Evolutionary conservation across 2,797 vertebrate species (phyloP).

Genomic region (Rhinophrynus dorsalis): DNA sequence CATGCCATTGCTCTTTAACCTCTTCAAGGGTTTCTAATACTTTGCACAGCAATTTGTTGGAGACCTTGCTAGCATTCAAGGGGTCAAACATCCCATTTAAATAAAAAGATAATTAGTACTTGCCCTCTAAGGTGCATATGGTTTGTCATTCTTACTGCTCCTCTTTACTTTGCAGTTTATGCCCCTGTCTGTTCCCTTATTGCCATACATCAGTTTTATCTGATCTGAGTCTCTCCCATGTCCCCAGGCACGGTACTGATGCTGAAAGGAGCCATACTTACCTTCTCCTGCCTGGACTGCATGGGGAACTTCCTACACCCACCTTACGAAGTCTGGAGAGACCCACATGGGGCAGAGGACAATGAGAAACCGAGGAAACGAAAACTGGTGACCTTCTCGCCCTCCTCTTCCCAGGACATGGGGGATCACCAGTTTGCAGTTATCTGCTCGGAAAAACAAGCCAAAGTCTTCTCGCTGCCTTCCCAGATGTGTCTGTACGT

Average conservation of each 20-base stretch:
- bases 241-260: constrained; percentile 81
- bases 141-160: too few species aligned
- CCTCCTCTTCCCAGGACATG: constrained; percentile 85
- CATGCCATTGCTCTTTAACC: too few species aligned
- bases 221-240: too few species aligned
- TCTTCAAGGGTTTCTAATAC: too few species aligned
- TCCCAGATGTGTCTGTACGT: constrained; percentile 92
- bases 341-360: constrained; percentile 81
- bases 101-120: too few species aligned
- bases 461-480: constrained; percentile 96
- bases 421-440: constrained; percentile 90
- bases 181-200: too few species aligned
- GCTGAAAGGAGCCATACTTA: constrained; percentile 89
- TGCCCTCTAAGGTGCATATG: too few species aligned
- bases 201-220: too few species aligned
- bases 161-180: too few species aligned
- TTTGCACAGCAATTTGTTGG: too few species aligned
- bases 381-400: constrained; percentile 87
- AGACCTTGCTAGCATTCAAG: too few species aligned
- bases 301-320: constrained; percentile 79
- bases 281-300: constrained; percentile 87
- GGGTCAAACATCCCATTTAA: too few species aligned
- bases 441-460: constrained; percentile 96
- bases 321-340: constrained; percentile 91
- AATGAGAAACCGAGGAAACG: constrained; percentile 81